phyloP scores from a whole-genome alignment of 2,797 vertebrate species.

The Hypotaenidia okinawae region DNA sequence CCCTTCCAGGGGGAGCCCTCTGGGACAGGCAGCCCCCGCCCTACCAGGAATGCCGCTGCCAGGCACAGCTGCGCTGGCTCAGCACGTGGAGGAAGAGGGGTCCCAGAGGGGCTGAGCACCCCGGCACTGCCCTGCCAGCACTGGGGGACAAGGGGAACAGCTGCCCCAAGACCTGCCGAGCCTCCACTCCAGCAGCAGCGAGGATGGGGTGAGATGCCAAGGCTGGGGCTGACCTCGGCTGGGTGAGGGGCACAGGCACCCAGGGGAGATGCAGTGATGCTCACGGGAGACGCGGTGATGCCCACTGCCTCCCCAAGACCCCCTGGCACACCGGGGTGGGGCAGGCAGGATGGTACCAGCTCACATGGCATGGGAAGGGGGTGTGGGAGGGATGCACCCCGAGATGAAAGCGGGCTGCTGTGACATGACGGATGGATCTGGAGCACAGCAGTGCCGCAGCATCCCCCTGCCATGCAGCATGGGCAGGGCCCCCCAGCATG shows the following conservation, averaged over 20 bases:
- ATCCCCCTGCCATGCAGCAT: accelerated
- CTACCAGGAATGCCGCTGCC: not conserved
- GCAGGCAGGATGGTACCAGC: not conserved
- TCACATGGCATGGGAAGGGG: accelerated
- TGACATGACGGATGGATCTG: constrained; percentile 22
- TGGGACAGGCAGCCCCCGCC: not conserved
- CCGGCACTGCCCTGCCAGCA: accelerated
- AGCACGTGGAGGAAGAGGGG: not conserved
- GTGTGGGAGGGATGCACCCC: not conserved
- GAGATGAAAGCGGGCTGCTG: not conserved
- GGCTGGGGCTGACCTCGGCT: not conserved
- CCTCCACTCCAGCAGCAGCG: not conserved
- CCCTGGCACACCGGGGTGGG: not conserved
- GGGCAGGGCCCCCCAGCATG: not conserved
- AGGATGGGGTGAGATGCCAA: accelerated
- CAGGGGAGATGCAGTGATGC: accelerated
- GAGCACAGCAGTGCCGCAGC: not conserved
- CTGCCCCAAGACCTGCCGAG: accelerated
- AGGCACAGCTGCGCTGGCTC: not conserved
- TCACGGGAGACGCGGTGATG: accelerated
- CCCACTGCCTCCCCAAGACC: too few relatives aligned
- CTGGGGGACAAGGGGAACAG: too few relatives aligned
- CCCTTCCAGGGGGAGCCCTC: not conserved
- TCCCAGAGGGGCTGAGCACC: accelerated
- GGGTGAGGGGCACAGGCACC: too few relatives aligned